Evolutionary conservation across 2,113 vertebrate genomes (phyloP), one percentile per base, ranked within the genome.

Genomic region (Cephalopterus ornatus): DNA sequence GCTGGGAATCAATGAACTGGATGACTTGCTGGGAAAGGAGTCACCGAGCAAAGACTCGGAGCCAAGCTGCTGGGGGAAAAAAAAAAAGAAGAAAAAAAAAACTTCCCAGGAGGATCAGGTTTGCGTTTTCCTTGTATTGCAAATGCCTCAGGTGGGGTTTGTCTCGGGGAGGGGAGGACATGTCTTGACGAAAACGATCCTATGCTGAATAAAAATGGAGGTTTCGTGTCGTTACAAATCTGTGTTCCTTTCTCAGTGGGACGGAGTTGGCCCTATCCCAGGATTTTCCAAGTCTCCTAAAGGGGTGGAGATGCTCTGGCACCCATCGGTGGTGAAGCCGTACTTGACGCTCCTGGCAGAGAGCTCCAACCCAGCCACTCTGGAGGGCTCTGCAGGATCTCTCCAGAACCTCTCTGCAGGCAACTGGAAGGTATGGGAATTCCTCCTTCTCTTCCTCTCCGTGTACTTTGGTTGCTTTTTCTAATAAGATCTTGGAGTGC

Each of bases 251-350:
- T 97, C 86, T 47, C 96, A 99, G 99, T 99, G 99, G 99, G 99
- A 99, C 50, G 99, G 99, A 55, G 99, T 99, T 27, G 99, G 99
- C 67, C 99, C 99, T 39, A 99, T 99, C 79, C 99, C 99, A 0
- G 99, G 99, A 68, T 98, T 99, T 92, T 99, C 99, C 16, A 99
- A 99, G 96, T 98, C 99, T 92, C 99, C 99, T 17, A 99, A 99
- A 93, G 99, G 99, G 4, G 99, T 99, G 53, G 99, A 99, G 97
- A 99, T 99, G 99, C 97, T 99, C 15, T 99, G 99, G 99, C 99
- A 99, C 96, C 99, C 99, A 0, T 98, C 99, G 0, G 99, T 99
- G 93, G 99, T 99, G 33, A 99, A 99, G 97, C 99, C 99, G 0
- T 99, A 99, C 97, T 98, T 99, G 67, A 99, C 99, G 1, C 98